Percentiles rank a stretch among this genome's conserved stretches.
phyloP scores from a whole-genome alignment of 2,797 vertebrate genomes.

The Chaunax sp. region DNA sequence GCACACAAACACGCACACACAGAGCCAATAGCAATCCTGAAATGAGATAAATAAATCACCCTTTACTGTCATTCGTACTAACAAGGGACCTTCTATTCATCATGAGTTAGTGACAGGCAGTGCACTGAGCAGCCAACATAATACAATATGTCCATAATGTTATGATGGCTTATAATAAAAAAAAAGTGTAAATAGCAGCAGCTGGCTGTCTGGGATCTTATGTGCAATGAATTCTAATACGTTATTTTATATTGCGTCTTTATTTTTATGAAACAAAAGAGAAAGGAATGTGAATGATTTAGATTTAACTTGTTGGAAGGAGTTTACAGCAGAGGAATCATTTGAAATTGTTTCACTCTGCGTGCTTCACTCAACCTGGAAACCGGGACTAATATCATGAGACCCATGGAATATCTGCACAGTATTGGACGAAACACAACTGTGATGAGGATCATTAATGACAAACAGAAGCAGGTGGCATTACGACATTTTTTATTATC shows the following conservation, averaged over 20 bases:
- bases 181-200: conserved; percentile 48
- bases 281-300: neutral
- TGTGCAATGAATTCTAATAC: conserved; percentile 31
- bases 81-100: conserved; percentile 49
- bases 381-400: too few species aligned
- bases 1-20: conserved; percentile 10
- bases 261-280: neutral
- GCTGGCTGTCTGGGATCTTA: conserved; percentile 43
- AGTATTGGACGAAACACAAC: too few species aligned
- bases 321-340: too few species aligned
- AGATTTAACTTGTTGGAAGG: neutral
- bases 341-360: too few species aligned
- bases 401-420: too few species aligned
- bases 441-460: too few species aligned
- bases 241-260: conserved; percentile 16
- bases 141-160: conserved; percentile 57
- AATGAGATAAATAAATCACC: conserved; percentile 61
- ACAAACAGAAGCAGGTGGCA: too few species aligned
- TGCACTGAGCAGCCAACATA: conserved; percentile 47
- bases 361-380: too few species aligned
- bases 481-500: too few species aligned
- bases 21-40: conserved; percentile 53
- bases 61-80: conserved; percentile 41
- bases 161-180: conserved; percentile 28
- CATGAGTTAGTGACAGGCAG: conserved; percentile 35